Evolutionary conservation across 2,113 vertebrate genomes (phyloP).

Genomic region (Heteronetta atricapilla): DNA sequence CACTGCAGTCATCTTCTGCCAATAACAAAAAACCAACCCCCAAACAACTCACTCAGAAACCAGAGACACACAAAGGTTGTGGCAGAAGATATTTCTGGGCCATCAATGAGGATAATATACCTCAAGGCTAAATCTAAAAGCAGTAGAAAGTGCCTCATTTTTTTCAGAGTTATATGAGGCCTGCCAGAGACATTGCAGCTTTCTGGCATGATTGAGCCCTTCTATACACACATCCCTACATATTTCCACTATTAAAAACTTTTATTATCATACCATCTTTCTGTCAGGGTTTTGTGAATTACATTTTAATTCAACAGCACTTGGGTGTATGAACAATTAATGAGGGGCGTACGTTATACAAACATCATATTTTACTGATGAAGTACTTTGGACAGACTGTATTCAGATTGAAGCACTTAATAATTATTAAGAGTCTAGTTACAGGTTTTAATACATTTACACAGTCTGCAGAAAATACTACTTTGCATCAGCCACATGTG

Average conservation of each 20-base stretch:
- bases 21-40: background rate
- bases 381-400: background rate
- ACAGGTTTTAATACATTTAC: background rate
- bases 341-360: background rate
- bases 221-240: background rate
- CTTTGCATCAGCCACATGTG: background rate
- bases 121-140: background rate
- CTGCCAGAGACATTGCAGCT: rapidly evolving
- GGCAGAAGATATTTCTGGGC: background rate
- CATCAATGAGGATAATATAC: rapidly evolving
- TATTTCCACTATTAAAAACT: background rate
- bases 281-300: background rate
- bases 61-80: background rate
- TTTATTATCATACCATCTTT: background rate
- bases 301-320: background rate
- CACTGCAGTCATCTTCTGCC: background rate
- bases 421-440: background rate
- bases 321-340: background rate
- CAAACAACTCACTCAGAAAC: background rate
- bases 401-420: background rate
- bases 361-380: background rate
- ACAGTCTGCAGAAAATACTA: background rate
- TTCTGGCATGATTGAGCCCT: background rate
- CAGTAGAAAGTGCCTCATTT: background rate
- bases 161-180: background rate